Evolutionary conservation across 1,140 invertebrate genomes (phyloP).

Genomic region (Procambarus clarkii): DNA sequence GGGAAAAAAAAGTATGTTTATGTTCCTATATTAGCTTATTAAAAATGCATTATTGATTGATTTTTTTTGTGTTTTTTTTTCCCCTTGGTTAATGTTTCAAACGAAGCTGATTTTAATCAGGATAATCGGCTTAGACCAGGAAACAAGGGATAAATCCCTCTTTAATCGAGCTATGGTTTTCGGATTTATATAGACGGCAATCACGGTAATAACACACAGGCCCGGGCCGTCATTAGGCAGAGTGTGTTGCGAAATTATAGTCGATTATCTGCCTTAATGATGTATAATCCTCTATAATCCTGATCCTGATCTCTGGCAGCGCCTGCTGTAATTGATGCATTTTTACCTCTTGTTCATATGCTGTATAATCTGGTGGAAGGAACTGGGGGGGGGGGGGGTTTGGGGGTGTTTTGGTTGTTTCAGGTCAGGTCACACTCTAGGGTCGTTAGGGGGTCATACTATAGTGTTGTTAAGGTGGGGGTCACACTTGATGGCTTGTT

Average conservation of each 20-base stretch:
- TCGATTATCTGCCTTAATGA: conserved; percentile 48
- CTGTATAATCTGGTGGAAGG: not conserved
- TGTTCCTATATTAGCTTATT: not conserved
- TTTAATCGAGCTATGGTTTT: conserved; percentile 49
- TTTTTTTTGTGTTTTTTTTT: too few species aligned
- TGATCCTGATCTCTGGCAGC: conserved; percentile 6
- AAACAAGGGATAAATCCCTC: conserved; percentile 42
- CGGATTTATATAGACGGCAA: conserved; percentile 37
- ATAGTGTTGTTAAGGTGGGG: too few species aligned
- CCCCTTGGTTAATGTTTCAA: not conserved
- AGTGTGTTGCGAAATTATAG: conserved; percentile 42
- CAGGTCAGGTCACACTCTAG: too few species aligned
- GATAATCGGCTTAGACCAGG: conserved; percentile 37
- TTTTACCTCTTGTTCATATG: conserved; percentile 6
- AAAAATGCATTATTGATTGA: not conserved
- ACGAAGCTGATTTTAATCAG: conserved; percentile 29
- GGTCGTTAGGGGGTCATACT: too few species aligned
- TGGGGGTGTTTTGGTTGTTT: too few species aligned
- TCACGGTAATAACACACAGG: conserved; percentile 33
- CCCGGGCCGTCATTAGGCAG: conserved; percentile 35
- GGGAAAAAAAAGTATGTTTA: not conserved
- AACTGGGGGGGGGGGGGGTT: too few species aligned
- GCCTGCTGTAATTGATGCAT: not conserved
- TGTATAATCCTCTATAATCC: conserved; percentile 48
- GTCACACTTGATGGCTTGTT: too few species aligned